Base-by-base conservation (phyloP, 2,797 vertebrate genomes). In the Brachyrhaphis roseni region DNA sequence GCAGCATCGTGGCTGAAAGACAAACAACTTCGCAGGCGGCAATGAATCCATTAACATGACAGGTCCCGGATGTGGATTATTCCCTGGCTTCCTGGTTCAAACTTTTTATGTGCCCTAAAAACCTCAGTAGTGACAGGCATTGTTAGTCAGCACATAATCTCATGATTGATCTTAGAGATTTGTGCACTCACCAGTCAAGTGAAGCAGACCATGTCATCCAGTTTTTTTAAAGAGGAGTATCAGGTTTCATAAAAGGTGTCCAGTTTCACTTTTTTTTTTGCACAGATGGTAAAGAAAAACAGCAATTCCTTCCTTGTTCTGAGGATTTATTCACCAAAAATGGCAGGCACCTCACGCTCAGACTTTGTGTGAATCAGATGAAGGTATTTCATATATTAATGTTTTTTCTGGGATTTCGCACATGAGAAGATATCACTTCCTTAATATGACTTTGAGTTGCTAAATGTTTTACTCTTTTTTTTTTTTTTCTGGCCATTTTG, bases 31-130 rank as follows among this genome's bases (percentile, higher is more conserved):
- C 51, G 43, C 3, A 23, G 68, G 75, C 72, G 57, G 71, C 76
- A 59, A 74, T 74, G 13, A 55, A 85, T 91, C 72, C 68, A 68
- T 91, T 84, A 89, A 79, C 76, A 13, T 84, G 78, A 88, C 88
- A 84, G 80, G 75, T 92, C 90, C 89, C 74, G 90, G 92, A 94
- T 90, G 68, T 86, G 78, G 80, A 90, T 78, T 86, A 79, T 36
- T n/a, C n/a, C 55, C 78, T 64, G 55, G 78, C 84, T 79, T 84
- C 88, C 89, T 84, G 83, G 71, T 85, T 81, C 64, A 85, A 76
- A 70, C 31, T 46, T 47, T 51, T 55, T 73, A 78, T 28, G 15
- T 72, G 75, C 41, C 23, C 45, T 77, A 68, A 62, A 82, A 72
- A 76, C 71, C 31, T 4, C 26, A 76, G 15, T 68, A 57, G 36